phyloP scores from a whole-genome alignment of 37 sponge, comb jelly and placozoan genomes.

The Ephydatia muelleri region DNA sequence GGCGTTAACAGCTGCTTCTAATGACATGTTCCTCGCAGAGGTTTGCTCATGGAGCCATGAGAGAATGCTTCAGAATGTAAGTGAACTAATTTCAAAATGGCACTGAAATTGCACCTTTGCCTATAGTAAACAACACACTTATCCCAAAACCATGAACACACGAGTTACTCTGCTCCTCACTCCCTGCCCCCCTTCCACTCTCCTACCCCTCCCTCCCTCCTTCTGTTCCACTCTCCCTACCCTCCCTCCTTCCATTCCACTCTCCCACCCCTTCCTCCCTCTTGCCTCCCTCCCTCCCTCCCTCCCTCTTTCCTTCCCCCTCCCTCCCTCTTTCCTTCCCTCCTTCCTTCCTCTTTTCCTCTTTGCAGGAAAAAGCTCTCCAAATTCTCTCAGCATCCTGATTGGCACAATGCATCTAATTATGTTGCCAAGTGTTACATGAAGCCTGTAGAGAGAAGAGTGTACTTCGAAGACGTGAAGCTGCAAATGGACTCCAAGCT shows the following conservation, averaged over 20 bases:
- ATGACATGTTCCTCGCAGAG: constrained; percentile 49
- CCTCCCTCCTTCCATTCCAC: neutral
- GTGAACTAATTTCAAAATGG: constrained; percentile 26
- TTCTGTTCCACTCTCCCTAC: neutral
- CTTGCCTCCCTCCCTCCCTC: neutral
- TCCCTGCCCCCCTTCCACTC: neutral
- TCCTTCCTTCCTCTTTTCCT: neutral
- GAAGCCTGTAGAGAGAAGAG: constrained; percentile 44
- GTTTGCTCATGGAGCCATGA: constrained; percentile 92
- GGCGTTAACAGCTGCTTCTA: neutral
- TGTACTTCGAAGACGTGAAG: constrained; percentile 82
- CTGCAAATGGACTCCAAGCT: constrained; percentile 94
- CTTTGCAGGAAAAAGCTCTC: constrained; percentile 84
- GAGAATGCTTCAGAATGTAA: constrained; percentile 90
- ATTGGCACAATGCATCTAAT: constrained; percentile 86
- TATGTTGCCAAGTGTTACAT: constrained; percentile 89
- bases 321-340: neutral
- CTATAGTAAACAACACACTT: too few species aligned
- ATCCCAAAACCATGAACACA: too few species aligned
- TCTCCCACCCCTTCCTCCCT: neutral
- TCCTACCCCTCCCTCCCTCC: neutral
- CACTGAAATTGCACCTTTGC: too few species aligned
- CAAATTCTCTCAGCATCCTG: constrained; percentile 66
- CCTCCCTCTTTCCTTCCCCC: neutral
- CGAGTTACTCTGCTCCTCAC: too few species aligned